These are phyloP conservation scores for Ostrea edulis DNA, from an alignment of 1,140 invertebrate species.

Conservation along the genomic window DNA sequence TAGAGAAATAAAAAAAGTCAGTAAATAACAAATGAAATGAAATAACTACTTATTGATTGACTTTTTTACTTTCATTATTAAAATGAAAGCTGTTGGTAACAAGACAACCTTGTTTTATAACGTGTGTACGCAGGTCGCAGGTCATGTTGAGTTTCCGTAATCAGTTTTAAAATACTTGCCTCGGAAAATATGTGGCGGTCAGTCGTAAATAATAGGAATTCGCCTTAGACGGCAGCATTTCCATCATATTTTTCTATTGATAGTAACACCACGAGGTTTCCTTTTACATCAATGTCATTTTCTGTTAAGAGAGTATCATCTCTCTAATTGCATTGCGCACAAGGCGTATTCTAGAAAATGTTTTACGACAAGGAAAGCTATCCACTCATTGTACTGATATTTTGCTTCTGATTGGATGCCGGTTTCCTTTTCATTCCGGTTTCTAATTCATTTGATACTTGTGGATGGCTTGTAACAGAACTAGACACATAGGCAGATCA, in stretches of 20 bases:
- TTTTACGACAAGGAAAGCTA: not conserved
- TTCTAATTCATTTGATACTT: not conserved
- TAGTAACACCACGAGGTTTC: not conserved
- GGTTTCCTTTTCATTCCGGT: not conserved
- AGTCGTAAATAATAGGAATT: not conserved
- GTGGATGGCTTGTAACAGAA: not conserved
- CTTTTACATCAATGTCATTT: slow-evolving; percentile 14
- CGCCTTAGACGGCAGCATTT: not conserved
- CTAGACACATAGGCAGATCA: not conserved
- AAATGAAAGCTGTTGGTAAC: no score
- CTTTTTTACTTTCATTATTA: no score
- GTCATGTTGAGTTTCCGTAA: no score
- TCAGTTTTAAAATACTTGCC: not conserved
- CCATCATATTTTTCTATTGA: not conserved
- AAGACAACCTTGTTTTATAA: no score
- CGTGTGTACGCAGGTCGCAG: no score
- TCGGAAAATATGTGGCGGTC: not conserved
- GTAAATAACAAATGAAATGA: no score
- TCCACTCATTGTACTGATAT: not conserved
- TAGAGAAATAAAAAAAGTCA: no score
- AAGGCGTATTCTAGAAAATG: not conserved
- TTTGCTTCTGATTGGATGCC: not conserved
- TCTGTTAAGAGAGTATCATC: not conserved
- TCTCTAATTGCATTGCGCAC: not conserved
- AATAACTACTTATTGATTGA: no score